Conservation (phyloP, 1,140 invertebrate species). For the Nautilus pompilius region DNA sequence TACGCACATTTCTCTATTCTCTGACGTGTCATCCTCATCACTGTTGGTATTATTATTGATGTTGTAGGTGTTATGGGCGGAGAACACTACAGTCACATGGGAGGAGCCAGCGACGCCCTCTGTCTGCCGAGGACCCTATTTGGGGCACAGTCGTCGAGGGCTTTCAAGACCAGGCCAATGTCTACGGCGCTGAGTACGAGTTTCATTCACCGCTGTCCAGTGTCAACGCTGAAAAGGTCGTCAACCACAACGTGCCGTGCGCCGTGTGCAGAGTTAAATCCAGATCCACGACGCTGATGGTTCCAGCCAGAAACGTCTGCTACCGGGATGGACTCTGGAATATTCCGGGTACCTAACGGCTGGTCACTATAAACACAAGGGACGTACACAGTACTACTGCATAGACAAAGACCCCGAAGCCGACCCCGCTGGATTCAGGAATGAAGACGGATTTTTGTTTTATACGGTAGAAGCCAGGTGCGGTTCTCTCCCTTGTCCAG, state of each 20-base stretch:
- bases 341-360: conserved; percentile 25
- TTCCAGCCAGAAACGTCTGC: conserved; percentile 23
- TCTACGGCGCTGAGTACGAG: no score
- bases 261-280: conserved; percentile 14
- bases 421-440: neutral
- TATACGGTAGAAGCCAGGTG: conserved; percentile 12
- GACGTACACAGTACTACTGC: conserved; percentile 13
- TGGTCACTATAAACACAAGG: conserved; percentile 2
- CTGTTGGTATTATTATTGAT: no score
- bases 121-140: no score
- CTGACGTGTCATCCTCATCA: no score
- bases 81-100: no score
- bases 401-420: conserved; percentile 14
- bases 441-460: conserved; percentile 10
- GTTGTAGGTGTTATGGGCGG: no score
- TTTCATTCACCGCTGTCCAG: no score
- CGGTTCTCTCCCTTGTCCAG: conserved; percentile 13
- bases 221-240: no score
- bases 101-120: no score
- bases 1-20: no score
- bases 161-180: no score
- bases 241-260: conserved; percentile 18
- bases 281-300: conserved; percentile 16
- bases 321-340: conserved; percentile 22
- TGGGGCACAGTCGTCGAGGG: no score